These are phyloP conservation scores for Hipparchia semele DNA, from an alignment of 2,888 invertebrate genomes.

Conservation along the genomic window DNA sequence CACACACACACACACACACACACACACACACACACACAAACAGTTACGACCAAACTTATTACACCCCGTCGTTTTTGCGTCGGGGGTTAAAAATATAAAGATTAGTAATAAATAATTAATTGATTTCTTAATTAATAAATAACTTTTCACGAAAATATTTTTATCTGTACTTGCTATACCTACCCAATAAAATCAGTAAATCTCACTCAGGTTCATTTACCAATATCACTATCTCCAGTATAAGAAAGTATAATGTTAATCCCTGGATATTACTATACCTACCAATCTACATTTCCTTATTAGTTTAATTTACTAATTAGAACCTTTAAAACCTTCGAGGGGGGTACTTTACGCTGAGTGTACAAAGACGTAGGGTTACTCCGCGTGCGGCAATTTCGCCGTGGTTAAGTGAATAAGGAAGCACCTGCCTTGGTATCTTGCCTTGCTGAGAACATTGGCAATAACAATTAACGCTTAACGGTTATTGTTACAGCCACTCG, in stretches of 20 bases:
- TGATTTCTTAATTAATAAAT: no score
- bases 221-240: no score
- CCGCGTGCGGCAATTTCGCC: slow-evolving; percentile 40
- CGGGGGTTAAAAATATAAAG: no score
- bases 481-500: slow-evolving; percentile 65
- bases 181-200: no score
- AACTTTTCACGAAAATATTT: no score
- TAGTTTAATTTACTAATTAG: slow-evolving; percentile 23
- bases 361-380: slow-evolving; percentile 32
- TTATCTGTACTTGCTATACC: no score
- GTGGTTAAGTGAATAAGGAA: slow-evolving; percentile 45
- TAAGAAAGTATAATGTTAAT: neutral
- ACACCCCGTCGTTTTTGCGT: no score
- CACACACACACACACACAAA: no score
- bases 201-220: no score
- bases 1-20: no score
- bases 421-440: slow-evolving; percentile 45
- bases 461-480: slow-evolving; percentile 74
- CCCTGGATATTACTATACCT: neutral
- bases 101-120: no score
- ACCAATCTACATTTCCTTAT: neutral
- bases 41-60: no score
- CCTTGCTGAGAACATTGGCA: slow-evolving; percentile 51
- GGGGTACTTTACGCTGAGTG: slow-evolving; percentile 20
- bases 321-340: slow-evolving; percentile 18